Conservation (phyloP, 2,797 vertebrate species). For the Agapornis canus region DNA sequence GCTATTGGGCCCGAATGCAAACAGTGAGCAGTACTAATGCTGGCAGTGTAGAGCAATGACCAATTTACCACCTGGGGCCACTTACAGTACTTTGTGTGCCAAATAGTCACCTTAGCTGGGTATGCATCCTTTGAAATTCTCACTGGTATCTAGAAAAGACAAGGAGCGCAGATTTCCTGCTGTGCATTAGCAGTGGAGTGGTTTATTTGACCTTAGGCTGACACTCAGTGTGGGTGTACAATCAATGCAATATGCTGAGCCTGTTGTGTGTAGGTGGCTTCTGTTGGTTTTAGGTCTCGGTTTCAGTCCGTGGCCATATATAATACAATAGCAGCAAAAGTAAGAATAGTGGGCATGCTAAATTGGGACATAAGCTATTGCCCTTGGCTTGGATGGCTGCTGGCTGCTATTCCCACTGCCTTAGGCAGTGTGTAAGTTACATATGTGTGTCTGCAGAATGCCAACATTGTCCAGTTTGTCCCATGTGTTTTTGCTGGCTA, state of each 20-base stretch:
- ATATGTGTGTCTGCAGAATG: rapidly evolving
- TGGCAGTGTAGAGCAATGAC: not conserved
- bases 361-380: not conserved
- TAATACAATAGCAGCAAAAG: rapidly evolving
- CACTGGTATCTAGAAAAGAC: not conserved
- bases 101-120: not conserved
- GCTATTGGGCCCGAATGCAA: rapidly evolving
- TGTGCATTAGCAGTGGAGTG: not conserved
- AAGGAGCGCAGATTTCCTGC: not conserved
- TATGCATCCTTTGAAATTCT: not conserved
- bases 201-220: not conserved
- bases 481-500: not conserved
- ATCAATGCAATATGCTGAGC: not conserved
- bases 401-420: not conserved
- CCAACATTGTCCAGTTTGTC: not conserved
- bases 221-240: not conserved
- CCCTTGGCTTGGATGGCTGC: not conserved
- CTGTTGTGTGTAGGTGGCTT: not conserved
- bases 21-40: not conserved
- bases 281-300: not conserved
- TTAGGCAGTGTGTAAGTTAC: not conserved
- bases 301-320: not conserved
- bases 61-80: not conserved
- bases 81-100: not conserved
- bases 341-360: not conserved